Base-by-base conservation (phyloP, 2,888 invertebrate species). In the Galerucella calmariensis region DNA sequence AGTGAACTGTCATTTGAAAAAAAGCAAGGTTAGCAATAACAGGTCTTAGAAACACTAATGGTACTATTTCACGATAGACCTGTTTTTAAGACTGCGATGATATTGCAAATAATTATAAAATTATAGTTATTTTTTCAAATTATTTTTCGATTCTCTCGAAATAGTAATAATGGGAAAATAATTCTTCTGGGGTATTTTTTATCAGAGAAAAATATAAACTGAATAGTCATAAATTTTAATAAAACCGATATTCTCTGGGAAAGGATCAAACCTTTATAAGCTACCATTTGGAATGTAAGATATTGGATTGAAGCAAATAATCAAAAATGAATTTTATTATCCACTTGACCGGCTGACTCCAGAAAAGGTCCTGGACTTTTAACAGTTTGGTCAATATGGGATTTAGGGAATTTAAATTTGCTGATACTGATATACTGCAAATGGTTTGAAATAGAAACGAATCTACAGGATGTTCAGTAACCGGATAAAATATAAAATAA, bases 351-450 rank as follows among this genome's bases (percentile, higher is more conserved):
- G 82, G 81, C 77, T 84, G 82, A 81, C 79, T 81, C 76, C 78
- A 77, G 82, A 76, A 82, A 81, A 82, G 81, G 81, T 81, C 80
- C 79, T 76, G 79, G 82, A 81, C 81, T 83, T 83, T 82, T 83
- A 85, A 82, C 81, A 82, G 80, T 75, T 78, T 82, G 84, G 85
- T 84, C 85, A 84, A 86, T 86, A 86, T 86, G 82, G 84, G 86
- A 86, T 86, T 86, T 86, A 77, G 72, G 76, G 85, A 83, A 85
- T 86, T 85, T 84, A 84, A 86, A 86, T 85, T 85, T 85, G 87
- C 87, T 86, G 87, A 87, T 85, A 82, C 85, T 84, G 84, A 85
- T 82, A 84, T 85, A 85, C 82, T 84, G 84, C 82, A 84, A 83
- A 84, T 84, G 81, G 84, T 79, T 79, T 78, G 72, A 76, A 65